Evolutionary conservation across 2,797 vertebrate species (phyloP).

Genomic region (Xyrichtys novacula): DNA sequence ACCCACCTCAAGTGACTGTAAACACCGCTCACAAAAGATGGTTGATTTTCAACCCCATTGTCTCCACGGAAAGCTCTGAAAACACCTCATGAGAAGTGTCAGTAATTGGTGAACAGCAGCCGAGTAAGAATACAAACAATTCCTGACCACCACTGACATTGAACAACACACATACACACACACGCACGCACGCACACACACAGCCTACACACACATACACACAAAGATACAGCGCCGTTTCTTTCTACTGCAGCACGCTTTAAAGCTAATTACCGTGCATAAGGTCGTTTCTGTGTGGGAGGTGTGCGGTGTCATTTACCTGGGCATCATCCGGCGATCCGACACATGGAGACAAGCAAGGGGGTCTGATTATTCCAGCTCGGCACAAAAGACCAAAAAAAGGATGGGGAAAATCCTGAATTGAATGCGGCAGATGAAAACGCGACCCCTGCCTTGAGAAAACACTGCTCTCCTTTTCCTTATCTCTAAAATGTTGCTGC

Average conservation of each 20-base stretch:
- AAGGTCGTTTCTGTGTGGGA: constrained; percentile 70
- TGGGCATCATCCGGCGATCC: constrained; percentile 80
- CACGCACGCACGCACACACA: constrained; percentile 4
- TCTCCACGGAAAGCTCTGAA: constrained; percentile 13
- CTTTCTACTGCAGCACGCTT: constrained; percentile 44
- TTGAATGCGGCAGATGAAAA: constrained; percentile 74
- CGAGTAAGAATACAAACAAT: constrained; percentile 55
- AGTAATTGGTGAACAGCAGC: constrained; percentile 57
- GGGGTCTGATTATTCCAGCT: constrained; percentile 74
- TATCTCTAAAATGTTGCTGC: constrained; percentile 62
- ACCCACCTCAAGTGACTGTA: constrained; percentile 58
- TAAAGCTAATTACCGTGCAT: constrained; percentile 51
- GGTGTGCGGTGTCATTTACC: constrained; percentile 80
- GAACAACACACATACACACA: constrained; percentile 27
- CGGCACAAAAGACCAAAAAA: constrained; percentile 15
- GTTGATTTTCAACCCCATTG: not conserved
- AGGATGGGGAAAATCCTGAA: constrained; percentile 48
- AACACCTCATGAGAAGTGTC: constrained; percentile 59
- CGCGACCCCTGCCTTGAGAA: constrained; percentile 70
- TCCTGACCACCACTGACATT: constrained; percentile 59
- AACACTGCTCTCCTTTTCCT: constrained; percentile 45
- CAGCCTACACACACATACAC: not conserved
- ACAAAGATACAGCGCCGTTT: constrained; percentile 10
- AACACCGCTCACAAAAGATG: constrained; percentile 52
- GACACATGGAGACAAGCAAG: constrained; percentile 73